Conservation (phyloP, 2,113 vertebrate genomes). For the Pteropus alecto region DNA sequence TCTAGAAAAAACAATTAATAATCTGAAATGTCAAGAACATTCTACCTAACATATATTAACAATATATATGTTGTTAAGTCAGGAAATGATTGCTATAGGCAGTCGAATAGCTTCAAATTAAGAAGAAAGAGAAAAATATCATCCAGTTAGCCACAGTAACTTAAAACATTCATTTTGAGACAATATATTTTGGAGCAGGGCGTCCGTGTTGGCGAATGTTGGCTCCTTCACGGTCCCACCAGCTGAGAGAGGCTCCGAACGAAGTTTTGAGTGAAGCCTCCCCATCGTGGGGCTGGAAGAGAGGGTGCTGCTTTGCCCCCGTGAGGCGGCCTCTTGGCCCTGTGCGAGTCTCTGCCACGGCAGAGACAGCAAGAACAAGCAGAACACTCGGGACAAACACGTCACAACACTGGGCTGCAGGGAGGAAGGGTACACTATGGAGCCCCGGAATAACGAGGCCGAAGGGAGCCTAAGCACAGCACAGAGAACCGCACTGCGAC, state of each 20-base stretch:
- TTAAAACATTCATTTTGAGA: neutral
- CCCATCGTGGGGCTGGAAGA: neutral
- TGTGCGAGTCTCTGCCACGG: neutral
- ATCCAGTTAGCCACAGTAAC: neutral
- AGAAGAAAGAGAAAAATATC: neutral
- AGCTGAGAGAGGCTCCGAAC: neutral
- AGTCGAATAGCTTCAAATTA: neutral
- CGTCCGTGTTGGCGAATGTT: neutral
- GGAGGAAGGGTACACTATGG: neutral
- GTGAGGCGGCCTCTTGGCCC: neutral
- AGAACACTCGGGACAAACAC: neutral
- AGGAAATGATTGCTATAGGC: neutral
- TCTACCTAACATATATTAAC: neutral
- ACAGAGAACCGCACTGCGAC: neutral
- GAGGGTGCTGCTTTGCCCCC: fast-evolving
- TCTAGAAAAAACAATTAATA: neutral
- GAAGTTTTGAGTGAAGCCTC: neutral
- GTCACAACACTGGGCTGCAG: neutral
- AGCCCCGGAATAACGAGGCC: neutral
- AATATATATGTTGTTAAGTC: neutral
- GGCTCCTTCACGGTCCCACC: neutral
- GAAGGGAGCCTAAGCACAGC: neutral
- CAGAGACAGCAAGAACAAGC: neutral
- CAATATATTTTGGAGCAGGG: neutral
- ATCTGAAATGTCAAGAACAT: neutral